Percentiles rank a stretch among this genome's conserved stretches.
These are phyloP conservation scores for Papilio glaucus DNA, from an alignment of 1,140 invertebrate species.

Conservation along the genomic window DNA sequence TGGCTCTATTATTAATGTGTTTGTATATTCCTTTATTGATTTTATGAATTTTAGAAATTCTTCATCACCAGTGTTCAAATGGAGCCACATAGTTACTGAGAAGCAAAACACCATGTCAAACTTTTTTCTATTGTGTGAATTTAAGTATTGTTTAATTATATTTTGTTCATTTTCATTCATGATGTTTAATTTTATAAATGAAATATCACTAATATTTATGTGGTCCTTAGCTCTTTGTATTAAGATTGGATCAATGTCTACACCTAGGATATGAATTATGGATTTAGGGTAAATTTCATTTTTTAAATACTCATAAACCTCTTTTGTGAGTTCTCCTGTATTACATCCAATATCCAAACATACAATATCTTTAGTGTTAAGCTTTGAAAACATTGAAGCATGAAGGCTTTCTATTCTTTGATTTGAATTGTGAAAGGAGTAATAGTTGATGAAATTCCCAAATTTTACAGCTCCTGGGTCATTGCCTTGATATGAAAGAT, in stretches of 20 bases:
- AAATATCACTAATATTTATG: constrained; percentile 78
- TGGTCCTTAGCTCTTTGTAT: constrained; percentile 86
- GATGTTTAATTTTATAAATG: constrained; percentile 86
- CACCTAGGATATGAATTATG: constrained; percentile 85
- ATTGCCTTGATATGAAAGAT: constrained; percentile 68
- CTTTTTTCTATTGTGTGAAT: constrained; percentile 63
- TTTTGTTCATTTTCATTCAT: constrained; percentile 77
- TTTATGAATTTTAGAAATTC: constrained; percentile 86
- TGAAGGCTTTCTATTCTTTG: constrained; percentile 87
- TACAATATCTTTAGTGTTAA: constrained; percentile 71
- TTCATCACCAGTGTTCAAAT: constrained; percentile 90
- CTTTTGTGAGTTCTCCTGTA: constrained; percentile 87
- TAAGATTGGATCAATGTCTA: constrained; percentile 89
- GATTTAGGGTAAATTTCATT: constrained; percentile 62
- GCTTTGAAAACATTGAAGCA: constrained; percentile 83
- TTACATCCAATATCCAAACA: constrained; percentile 92
- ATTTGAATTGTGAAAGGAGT: constrained; percentile 89
- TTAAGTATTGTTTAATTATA: constrained; percentile 78
- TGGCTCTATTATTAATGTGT: constrained; percentile 89
- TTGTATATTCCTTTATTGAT: constrained; percentile 81
- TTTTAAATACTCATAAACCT: constrained; percentile 84
- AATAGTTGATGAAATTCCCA: constrained; percentile 95
- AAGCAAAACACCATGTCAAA: constrained; percentile 92
- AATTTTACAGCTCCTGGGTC: constrained; percentile 90
- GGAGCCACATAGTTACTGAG: constrained; percentile 95